Base-by-base conservation (phyloP, 2,113 vertebrate species). In the Pardalotus punctatus region DNA sequence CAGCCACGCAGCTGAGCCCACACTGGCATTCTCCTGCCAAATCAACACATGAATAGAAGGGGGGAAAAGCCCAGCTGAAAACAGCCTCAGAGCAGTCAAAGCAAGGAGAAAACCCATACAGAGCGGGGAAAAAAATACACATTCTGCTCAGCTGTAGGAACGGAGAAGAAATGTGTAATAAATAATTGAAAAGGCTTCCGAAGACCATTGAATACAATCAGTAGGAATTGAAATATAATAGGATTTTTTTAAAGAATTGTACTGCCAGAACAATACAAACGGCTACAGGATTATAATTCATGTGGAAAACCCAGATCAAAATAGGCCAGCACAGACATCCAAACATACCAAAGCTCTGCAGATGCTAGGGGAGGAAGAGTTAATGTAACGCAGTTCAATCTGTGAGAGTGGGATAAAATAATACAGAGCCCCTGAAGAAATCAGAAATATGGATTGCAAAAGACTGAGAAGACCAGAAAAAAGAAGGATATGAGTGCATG, bases 401-500 rank as follows among this genome's bases (percentile, higher is more conserved):
- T 72, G 47, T 20, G 45, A 50, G 13, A 70, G 18, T 14, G 7
- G 56, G 56, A 81, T 27, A 82, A 90, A 85, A 71, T 23, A 70
- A 73, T 20, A 33, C 1, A 28, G 35, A 5, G 23, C 9, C 28
- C 17, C 35, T 35, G 17, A 53, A 84, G 47, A 53, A 74, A 71
- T 33, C 12, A 64, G 35, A 73, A 87, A 74, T 27, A 47, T 2
- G 3, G 21, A 45, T n/a, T 53, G 79, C 31, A 36, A 58, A 71
- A 79, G 25, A 53, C 11, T 31, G 45, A 77, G 40, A 64, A 12
- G 38, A 53, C 47, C 17, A 25, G 36, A 58, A 74, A 70, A 69
- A 78, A 51, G 47, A 54, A 64, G 21, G n/a, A 24, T 0, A 0
- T 2, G 27, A 78, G 58, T 11, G 40, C 17, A 9, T 6, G 2